Conservation (phyloP, 1,140 invertebrate genomes). For the Lepeophtheirus salmonis region DNA sequence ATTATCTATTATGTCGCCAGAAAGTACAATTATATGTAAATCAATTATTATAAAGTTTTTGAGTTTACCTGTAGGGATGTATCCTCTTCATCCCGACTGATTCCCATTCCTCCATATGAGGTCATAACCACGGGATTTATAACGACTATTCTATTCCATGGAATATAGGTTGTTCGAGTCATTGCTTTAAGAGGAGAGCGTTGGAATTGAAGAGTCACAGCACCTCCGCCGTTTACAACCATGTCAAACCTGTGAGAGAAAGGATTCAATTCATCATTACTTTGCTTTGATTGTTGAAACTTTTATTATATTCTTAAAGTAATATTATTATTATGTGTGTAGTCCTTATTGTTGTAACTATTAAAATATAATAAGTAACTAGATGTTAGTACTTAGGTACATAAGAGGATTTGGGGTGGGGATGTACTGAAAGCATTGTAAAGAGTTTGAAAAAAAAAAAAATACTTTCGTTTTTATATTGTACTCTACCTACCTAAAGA, state of each 20-base stretch:
- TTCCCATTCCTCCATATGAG: slow-evolving; percentile 35
- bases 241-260: slow-evolving; percentile 79
- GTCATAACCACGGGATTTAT: slow-evolving; percentile 65
- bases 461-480: no score
- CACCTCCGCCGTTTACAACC: slow-evolving; percentile 93
- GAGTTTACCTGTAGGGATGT: slow-evolving; percentile 1
- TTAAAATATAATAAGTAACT: no score
- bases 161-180: slow-evolving; percentile 69
- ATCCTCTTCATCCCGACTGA: slow-evolving; percentile 14
- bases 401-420: no score
- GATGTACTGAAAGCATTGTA: no score
- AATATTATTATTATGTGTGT: no score
- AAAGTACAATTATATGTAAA: not conserved
- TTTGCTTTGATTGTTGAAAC: no score
- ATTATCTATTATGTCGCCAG: not conserved
- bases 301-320: no score
- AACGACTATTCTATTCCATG: slow-evolving; percentile 88
- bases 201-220: slow-evolving; percentile 93
- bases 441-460: no score
- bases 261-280: no score
- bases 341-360: no score
- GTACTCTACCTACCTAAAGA: no score
- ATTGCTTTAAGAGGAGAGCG: slow-evolving; percentile 69
- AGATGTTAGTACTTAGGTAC: no score
- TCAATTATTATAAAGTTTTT: not conserved